phyloP scores from a whole-genome alignment of 2,888 invertebrate species.

The Ormyrus rosae region DNA sequence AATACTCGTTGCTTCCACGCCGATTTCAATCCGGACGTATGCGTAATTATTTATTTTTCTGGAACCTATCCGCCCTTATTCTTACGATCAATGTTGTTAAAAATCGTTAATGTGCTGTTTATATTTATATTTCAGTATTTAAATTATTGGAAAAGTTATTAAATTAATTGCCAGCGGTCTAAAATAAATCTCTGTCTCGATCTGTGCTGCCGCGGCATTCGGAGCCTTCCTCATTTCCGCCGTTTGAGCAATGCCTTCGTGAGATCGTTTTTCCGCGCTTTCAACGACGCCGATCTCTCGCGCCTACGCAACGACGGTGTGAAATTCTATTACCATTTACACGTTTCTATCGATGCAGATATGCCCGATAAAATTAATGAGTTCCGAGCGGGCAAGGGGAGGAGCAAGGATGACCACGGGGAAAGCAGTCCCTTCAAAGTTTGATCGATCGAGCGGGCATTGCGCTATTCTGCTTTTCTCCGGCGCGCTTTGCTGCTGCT shows the following conservation, averaged over 20 bases:
- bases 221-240: too few species aligned
- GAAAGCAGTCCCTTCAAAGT: slow-evolving; percentile 25
- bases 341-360: slow-evolving; percentile 38
- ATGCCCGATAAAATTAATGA: slow-evolving; percentile 61
- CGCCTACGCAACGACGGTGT: slow-evolving; percentile 15
- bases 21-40: too few species aligned
- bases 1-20: too few species aligned
- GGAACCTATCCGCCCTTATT: too few species aligned
- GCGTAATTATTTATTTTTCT: too few species aligned
- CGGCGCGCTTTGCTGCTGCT: background rate
- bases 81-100: too few species aligned
- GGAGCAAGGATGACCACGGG: slow-evolving; percentile 24
- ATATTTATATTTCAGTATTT: too few species aligned
- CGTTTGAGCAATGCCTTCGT: slow-evolving; percentile 8
- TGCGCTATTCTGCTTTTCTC: slow-evolving; percentile 18
- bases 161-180: too few species aligned
- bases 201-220: background rate
- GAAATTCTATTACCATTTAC: slow-evolving; percentile 53
- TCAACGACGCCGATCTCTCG: background rate
- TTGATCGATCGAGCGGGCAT: slow-evolving; percentile 58
- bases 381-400: slow-evolving; percentile 54
- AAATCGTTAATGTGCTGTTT: too few species aligned
- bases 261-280: slow-evolving; percentile 34
- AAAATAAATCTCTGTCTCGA: slow-evolving; percentile 29
- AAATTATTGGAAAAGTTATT: too few species aligned